A percentile compares a stretch with the other conserved stretches of the same genome.
Evolutionary conservation across 2,797 vertebrate species (phyloP).

Genomic region (Hydrolagus colliei): DNA sequence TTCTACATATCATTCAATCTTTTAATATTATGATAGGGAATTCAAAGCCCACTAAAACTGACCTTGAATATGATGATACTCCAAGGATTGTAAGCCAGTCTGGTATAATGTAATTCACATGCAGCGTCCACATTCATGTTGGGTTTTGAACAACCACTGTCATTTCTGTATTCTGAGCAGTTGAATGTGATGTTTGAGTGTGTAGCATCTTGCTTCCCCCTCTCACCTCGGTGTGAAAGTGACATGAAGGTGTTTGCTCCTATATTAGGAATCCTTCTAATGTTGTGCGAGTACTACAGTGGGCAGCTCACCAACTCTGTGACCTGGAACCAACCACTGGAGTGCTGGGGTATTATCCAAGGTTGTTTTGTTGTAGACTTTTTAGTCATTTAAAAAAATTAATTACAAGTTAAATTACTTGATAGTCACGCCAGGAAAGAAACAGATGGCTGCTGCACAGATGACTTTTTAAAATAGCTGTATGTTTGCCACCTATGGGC

Average conservation of each 20-base stretch:
- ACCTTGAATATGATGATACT: background rate
- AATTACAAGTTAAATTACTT: slow-evolving; percentile 2
- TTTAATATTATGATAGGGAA: background rate
- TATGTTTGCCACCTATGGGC: too few relatives aligned
- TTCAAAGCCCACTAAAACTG: background rate
- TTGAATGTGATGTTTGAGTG: too few relatives aligned
- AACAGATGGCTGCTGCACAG: background rate
- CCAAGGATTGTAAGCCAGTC: background rate
- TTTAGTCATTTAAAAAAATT: background rate
- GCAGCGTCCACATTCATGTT: too few relatives aligned
- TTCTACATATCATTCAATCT: background rate
- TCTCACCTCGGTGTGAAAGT: background rate
- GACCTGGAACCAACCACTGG: background rate
- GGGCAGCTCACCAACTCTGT: background rate
- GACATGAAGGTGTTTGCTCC: background rate
- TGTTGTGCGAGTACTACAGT: background rate
- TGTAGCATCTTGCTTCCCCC: background rate
- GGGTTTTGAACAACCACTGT: too few relatives aligned
- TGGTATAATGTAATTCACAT: too few relatives aligned
- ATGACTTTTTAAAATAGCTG: background rate
- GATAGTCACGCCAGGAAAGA: background rate
- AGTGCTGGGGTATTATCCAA: background rate
- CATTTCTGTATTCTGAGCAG: too few relatives aligned
- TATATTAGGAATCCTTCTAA: background rate
- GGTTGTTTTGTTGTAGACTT: background rate